phyloP scores from a whole-genome alignment of 2,113 vertebrate species.

The Platysternon megacephalum region DNA sequence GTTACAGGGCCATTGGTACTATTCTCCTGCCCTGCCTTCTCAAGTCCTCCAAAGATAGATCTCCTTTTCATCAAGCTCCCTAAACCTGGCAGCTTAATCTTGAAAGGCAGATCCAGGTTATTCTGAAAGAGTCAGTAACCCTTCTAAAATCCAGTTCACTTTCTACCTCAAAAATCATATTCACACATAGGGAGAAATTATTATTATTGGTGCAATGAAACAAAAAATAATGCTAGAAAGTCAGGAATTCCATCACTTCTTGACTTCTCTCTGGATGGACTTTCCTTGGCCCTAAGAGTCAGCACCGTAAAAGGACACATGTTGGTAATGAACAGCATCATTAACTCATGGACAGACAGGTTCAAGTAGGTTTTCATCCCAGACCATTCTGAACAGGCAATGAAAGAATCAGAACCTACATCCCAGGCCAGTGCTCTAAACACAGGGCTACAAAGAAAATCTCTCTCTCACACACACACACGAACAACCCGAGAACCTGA shows the following conservation, averaged over 20 bases:
- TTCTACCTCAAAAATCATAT: background rate
- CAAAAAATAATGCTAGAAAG: background rate
- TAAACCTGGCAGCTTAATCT: background rate
- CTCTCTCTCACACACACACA: background rate
- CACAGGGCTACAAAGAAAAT: background rate
- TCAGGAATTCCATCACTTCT: background rate
- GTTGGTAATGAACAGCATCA: background rate
- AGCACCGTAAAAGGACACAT: background rate
- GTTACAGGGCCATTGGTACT: background rate
- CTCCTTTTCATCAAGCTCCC: background rate
- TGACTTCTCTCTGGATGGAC: background rate
- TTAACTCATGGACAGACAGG: background rate
- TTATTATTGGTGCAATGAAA: background rate
- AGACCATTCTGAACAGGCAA: constrained; percentile 7
- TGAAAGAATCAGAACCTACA: background rate
- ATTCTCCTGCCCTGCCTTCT: background rate
- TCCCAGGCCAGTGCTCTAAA: background rate
- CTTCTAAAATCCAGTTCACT: background rate
- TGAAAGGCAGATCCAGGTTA: background rate
- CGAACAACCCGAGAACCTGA: background rate
- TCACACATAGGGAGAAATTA: too few relatives aligned
- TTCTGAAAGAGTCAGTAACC: background rate
- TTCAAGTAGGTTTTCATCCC: background rate
- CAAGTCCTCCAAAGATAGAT: background rate
- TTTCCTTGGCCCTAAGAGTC: background rate